Base-by-base conservation (phyloP, 2,888 invertebrate species). In the Achlya flavicornis region DNA sequence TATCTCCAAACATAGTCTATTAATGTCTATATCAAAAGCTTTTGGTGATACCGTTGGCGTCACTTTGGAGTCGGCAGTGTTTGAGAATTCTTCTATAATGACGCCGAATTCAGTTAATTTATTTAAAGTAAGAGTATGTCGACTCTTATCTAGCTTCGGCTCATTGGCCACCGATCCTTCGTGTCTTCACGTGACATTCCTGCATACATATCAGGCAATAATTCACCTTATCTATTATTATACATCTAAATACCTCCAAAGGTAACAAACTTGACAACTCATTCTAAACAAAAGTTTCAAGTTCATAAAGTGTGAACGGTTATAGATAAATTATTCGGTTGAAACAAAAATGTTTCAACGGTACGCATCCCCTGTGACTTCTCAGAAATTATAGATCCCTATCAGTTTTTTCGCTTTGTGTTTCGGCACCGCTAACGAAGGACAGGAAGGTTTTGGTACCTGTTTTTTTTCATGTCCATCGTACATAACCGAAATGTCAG, bases 351-450 rank as follows among this genome's bases (percentile, higher is more conserved):
- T 86, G 84, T 83, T 80, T 85, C 85, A 83, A 81, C 81, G 82
- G 78, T 81, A 82, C 75, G 75, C 78, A 80, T 78, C 81, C 86
- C 78, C 74, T 80, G 83, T 83, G 82, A 85, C 80, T 93, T 93
- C 93, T 88, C 71, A 85, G 93, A 92, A 92, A 84, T 87, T 84
- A 88, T 84, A 84, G 92, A 92, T 92, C 76, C 69, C 81, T 89
- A 92, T 92, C 92, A 80, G 78, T 76, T 81, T 84, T 85, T 88
- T 87, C 85, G 85, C 88, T 91, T 90, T 88, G 86, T 84, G 85
- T 81, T 79, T 80, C 85, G 83, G 84, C 84, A 87, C 88, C 90
- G 88, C 92, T 92, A 90, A 92, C 92, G 89, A 92, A 91, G 83
- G 53, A 53, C 53, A 53, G 53, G 81, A 78, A 71, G 83, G 78